Percentiles rank a stretch among this genome's conserved stretches.
These are phyloP conservation scores for Alentia gelatinosa DNA, from an alignment of 2,888 invertebrate species.

Conservation along the genomic window DNA sequence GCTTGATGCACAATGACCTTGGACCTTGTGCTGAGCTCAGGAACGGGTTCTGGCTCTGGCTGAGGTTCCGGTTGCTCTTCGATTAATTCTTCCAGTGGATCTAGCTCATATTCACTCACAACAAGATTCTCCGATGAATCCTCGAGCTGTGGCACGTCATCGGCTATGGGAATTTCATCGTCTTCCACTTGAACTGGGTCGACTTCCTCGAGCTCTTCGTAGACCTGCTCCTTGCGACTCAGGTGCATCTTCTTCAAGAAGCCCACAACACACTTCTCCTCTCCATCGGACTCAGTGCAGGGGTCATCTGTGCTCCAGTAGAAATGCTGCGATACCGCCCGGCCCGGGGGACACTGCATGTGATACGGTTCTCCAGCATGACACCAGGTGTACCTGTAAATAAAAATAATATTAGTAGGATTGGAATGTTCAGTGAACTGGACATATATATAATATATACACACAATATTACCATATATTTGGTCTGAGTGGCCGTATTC, in stretches of 20 bases:
- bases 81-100: background rate
- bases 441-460: too few relatives aligned
- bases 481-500: too few relatives aligned
- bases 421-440: too few relatives aligned
- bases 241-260: constrained; percentile 44
- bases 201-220: background rate
- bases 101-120: background rate
- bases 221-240: background rate
- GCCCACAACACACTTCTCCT: constrained; percentile 2
- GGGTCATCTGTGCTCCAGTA: constrained; percentile 49
- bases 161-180: background rate
- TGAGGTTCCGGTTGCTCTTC: background rate
- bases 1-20: background rate
- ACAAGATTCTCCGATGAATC: background rate
- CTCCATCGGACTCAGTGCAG: background rate
- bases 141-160: background rate
- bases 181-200: background rate
- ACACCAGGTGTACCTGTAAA: constrained; percentile 39
- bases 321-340: constrained; percentile 2
- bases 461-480: too few relatives aligned
- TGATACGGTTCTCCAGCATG: constrained; percentile 26
- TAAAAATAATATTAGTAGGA: background rate
- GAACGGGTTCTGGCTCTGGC: constrained; percentile 9
- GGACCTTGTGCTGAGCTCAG: background rate
- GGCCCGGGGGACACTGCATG: constrained; percentile 38